A percentile compares a stretch with the other conserved stretches of the same genome.
Conservation (phyloP, 2,113 vertebrate genomes). For the Plecotus auritus region DNA sequence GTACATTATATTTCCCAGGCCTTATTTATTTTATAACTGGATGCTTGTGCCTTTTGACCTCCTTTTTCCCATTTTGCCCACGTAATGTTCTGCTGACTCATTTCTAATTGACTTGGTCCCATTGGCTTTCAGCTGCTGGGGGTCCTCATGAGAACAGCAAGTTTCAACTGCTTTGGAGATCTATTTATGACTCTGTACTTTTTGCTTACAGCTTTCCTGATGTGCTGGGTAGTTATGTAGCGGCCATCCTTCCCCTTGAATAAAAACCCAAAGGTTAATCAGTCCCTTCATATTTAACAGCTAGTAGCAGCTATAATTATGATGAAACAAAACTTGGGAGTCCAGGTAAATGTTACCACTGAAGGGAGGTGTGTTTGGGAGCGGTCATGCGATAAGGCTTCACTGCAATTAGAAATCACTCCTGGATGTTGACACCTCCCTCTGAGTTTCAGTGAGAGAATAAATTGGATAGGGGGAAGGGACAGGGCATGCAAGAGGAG, state of each 20-base stretch:
- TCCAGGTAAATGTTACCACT: neutral
- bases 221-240: neutral
- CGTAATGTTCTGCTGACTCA: neutral
- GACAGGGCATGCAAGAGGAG: neutral
- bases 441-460: conserved; percentile 40
- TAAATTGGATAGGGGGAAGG: conserved; percentile 29
- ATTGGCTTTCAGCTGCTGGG: neutral
- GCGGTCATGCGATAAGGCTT: neutral
- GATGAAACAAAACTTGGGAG: neutral
- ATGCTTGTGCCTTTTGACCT: neutral
- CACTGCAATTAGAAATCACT: conserved; percentile 36
- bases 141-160: neutral
- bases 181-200: neutral
- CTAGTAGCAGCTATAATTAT: neutral
- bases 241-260: neutral
- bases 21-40: neutral
- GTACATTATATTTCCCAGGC: neutral
- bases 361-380: neutral
- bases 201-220: neutral
- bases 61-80: neutral
- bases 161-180: neutral
- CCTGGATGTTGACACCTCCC: neutral
- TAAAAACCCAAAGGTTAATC: conserved; percentile 37
- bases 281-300: neutral
- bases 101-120: neutral